Percentiles rank a stretch among this genome's conserved stretches.
Evolutionary conservation across 2,797 vertebrate species (phyloP).

Genomic region (Corythornis leucogaster): DNA sequence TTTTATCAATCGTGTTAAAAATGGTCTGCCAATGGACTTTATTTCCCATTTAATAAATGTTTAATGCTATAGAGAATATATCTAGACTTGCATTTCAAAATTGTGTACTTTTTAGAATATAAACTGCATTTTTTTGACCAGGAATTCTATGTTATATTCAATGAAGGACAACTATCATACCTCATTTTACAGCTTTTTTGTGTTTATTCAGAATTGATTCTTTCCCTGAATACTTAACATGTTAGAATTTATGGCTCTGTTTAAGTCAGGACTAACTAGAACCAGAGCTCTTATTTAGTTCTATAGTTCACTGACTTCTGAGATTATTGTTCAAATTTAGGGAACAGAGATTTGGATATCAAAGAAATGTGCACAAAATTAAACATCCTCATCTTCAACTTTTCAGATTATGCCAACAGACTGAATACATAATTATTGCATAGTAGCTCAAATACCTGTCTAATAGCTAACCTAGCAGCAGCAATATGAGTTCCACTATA

Average conservation of each 20-base stretch:
- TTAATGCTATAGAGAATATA: constrained; percentile 14
- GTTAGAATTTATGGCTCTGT: neutral
- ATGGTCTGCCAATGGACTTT: constrained; percentile 13
- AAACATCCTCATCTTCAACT: neutral
- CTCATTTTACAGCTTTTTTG: constrained; percentile 69
- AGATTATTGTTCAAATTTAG: neutral
- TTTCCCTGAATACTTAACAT: constrained; percentile 4
- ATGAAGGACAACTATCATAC: constrained; percentile 80
- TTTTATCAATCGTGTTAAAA: constrained; percentile 50
- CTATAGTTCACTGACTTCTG: neutral
- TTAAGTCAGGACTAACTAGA: neutral
- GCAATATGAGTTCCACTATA: constrained; percentile 31
- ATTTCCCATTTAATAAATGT: constrained; percentile 47
- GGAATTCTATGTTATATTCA: constrained; percentile 42
- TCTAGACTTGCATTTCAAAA: constrained; percentile 43
- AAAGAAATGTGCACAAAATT: constrained; percentile 13
- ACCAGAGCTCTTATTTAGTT: neutral
- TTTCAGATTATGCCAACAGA: constrained; percentile 19
- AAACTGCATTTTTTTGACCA: constrained; percentile 28
- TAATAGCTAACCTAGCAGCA: constrained; percentile 37
- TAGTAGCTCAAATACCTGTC: constrained; percentile 24
- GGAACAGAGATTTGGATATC: neutral
- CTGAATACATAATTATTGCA: neutral
- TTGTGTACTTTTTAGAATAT: constrained; percentile 68
- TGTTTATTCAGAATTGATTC: constrained; percentile 23